phyloP scores from a whole-genome alignment of 2,113 vertebrate species.

The Catharus bicknelli region DNA sequence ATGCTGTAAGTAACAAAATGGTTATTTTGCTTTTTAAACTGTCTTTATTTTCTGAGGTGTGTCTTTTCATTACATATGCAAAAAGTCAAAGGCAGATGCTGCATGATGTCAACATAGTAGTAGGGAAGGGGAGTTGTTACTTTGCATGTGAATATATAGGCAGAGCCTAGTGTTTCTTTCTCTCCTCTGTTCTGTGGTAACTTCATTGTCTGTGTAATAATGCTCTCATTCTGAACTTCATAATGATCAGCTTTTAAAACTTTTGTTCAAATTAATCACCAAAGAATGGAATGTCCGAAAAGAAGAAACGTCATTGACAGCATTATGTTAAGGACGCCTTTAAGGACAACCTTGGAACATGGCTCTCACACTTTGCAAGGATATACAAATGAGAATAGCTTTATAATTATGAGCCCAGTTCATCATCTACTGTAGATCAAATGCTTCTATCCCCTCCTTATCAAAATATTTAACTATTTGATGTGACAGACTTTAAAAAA shows the following conservation, averaged over 20 bases:
- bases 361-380: neutral
- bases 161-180: neutral
- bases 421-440: neutral
- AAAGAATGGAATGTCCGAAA: neutral
- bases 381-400: neutral
- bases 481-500: neutral
- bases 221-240: conserved; percentile 10
- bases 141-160: conserved; percentile 52
- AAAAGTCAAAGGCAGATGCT: conserved; percentile 43
- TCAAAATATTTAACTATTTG: neutral
- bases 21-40: conserved; percentile 10
- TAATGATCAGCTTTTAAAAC: conserved; percentile 17
- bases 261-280: conserved; percentile 12
- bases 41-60: conserved; percentile 13
- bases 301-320: neutral
- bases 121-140: conserved; percentile 23
- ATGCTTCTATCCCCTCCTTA: neutral
- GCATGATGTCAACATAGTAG: conserved; percentile 21
- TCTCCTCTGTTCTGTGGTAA: neutral
- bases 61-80: conserved; percentile 42
- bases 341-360: neutral
- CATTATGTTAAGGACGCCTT: neutral
- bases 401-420: neutral
- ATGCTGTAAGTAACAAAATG: conserved; percentile 88
- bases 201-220: conserved; percentile 23